Evolutionary conservation across 1,140 invertebrate genomes (phyloP).

Genomic region (Procambarus clarkii): DNA sequence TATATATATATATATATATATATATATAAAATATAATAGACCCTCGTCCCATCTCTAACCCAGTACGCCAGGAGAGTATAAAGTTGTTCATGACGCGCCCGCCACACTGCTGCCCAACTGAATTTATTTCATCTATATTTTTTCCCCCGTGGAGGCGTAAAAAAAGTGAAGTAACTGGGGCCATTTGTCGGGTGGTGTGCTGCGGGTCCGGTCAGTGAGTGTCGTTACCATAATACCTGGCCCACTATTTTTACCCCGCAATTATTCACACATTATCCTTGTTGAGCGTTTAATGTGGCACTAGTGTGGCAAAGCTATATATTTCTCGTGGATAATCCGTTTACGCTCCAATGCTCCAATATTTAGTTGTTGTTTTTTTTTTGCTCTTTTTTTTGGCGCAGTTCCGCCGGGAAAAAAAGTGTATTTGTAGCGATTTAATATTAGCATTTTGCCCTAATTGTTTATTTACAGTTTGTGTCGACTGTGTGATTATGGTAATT

Average conservation of each 20-base stretch:
- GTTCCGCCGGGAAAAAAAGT: not conserved
- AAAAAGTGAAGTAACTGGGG: not conserved
- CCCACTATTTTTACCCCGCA: not conserved
- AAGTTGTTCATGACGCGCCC: no score
- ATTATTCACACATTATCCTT: slow-evolving; percentile 3
- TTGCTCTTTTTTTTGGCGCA: not conserved
- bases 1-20: no score
- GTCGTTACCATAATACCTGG: not conserved
- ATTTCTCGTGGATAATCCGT: not conserved
- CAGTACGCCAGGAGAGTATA: no score
- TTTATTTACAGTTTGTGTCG: not conserved
- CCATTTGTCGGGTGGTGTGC: not conserved
- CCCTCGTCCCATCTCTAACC: no score
- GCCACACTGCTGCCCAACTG: not conserved
- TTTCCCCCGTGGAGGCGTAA: not conserved
- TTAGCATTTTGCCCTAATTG: not conserved
- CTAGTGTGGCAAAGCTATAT: not conserved
- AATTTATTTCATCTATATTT: not conserved
- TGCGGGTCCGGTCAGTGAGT: not conserved
- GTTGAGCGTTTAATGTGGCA: slow-evolving; percentile 8
- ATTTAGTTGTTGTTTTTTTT: not conserved
- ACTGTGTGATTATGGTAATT: slow-evolving; percentile 1
- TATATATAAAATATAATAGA: no score
- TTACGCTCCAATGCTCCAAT: not conserved
- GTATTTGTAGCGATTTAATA: not conserved